A percentile compares a stretch with the other conserved stretches of the same genome.
These are phyloP conservation scores for Sebastes variabilis DNA, from an alignment of 2,797 vertebrate species.

Conservation along the genomic window DNA sequence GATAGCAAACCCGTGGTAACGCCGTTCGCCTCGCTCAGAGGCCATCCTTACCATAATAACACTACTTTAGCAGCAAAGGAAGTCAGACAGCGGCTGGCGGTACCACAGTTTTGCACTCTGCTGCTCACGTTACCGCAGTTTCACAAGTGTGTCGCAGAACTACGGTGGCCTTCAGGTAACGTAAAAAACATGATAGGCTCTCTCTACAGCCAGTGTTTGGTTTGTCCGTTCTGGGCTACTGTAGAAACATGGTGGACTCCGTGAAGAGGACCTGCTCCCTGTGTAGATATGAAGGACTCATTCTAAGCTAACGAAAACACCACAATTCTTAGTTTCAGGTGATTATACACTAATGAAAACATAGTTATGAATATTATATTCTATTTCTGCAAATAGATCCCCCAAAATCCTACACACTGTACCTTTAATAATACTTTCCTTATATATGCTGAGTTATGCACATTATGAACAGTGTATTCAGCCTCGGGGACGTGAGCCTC, in stretches of 20 bases:
- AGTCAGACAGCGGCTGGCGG: too few relatives aligned
- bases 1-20: too few relatives aligned
- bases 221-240: neutral
- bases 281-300: too few relatives aligned
- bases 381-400: neutral
- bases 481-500: neutral
- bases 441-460: neutral
- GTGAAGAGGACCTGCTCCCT: neutral
- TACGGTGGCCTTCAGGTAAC: neutral
- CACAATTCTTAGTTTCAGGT: neutral
- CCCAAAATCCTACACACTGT: neutral
- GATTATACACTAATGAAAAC: neutral
- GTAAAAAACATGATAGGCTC: neutral
- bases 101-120: too few relatives aligned
- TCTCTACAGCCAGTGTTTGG: neutral
- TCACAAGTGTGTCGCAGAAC: too few relatives aligned
- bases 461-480: neutral
- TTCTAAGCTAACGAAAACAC: neutral
- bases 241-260: neutral
- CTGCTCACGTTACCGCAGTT: too few relatives aligned
- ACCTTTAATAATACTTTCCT: neutral
- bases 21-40: too few relatives aligned
- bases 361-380: neutral
- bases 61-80: too few relatives aligned
- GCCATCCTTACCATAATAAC: too few relatives aligned